Conservation (phyloP, 2,888 invertebrate genomes). For the Apomyelois bistriatella region DNA sequence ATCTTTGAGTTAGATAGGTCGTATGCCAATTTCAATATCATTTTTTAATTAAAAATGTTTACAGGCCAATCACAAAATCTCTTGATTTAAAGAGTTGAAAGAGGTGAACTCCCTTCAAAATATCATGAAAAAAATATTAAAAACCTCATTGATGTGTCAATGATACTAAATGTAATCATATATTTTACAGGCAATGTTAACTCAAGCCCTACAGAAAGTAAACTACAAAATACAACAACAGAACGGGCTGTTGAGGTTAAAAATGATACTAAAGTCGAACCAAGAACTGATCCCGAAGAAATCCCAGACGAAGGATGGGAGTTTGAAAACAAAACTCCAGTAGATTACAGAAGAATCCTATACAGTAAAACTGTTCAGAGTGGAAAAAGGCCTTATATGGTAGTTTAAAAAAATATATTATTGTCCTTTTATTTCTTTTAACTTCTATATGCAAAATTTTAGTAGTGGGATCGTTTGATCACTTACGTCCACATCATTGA, state of each 20-base stretch:
- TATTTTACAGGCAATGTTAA: constrained; percentile 5
- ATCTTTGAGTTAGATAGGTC: too few relatives aligned
- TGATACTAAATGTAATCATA: not conserved
- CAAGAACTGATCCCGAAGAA: constrained; percentile 28
- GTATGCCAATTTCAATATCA: too few relatives aligned
- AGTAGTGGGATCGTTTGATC: too few relatives aligned
- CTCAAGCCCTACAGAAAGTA: constrained; percentile 1
- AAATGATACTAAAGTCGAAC: not conserved
- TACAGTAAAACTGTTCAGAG: constrained; percentile 51
- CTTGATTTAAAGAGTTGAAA: too few relatives aligned
- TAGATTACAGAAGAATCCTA: constrained; percentile 62
- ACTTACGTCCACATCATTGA: too few relatives aligned
- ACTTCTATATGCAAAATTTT: too few relatives aligned
- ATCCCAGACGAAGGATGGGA: constrained; percentile 60
- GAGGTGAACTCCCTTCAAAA: too few relatives aligned
- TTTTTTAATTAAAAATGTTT: too few relatives aligned
- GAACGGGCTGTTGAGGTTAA: not conserved
- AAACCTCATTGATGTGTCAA: not conserved
- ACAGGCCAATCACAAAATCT: too few relatives aligned
- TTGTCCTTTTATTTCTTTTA: too few relatives aligned
- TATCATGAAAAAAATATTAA: too few relatives aligned
- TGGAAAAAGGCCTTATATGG: constrained; percentile 67
- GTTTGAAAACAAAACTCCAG: constrained; percentile 52
- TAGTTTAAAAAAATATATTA: constrained; percentile 21
- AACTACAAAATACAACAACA: not conserved